Percentiles rank a stretch among this genome's conserved stretches.
phyloP scores from a whole-genome alignment of 2,113 vertebrate genomes.

The Crypturellus undulatus region DNA sequence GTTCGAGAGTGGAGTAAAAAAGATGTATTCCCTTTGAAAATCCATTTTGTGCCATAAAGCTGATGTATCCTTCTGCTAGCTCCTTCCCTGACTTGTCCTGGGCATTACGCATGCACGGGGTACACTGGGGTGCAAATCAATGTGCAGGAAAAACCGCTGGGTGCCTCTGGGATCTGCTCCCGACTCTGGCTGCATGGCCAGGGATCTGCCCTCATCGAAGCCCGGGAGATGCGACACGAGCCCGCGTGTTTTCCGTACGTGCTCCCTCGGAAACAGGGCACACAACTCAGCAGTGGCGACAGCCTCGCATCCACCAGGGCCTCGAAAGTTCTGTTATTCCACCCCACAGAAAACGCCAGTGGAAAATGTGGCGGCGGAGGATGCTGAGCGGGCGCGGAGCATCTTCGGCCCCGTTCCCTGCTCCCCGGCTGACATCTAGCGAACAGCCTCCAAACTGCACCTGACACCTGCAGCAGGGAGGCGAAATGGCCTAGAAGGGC shows the following conservation, averaged over 20 bases:
- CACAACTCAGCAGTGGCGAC: background rate
- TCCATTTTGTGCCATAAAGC: background rate
- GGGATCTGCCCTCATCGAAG: background rate
- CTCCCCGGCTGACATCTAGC: conserved; percentile 63
- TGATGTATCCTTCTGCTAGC: background rate
- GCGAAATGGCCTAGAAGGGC: background rate
- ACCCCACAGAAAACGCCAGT: background rate
- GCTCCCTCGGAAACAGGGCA: background rate
- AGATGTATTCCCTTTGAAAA: background rate
- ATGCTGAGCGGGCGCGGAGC: background rate
- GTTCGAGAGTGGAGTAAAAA: background rate
- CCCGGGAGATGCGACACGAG: background rate
- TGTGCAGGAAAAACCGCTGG: background rate
- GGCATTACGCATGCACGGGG: background rate
- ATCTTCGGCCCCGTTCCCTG: background rate
- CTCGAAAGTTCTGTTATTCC: background rate
- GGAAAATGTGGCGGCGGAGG: background rate
- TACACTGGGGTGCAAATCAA: background rate
- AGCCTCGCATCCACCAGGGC: background rate
- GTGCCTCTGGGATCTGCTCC: background rate
- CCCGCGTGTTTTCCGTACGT: accelerated
- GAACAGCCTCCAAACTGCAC: conserved; percentile 50
- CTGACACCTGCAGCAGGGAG: background rate
- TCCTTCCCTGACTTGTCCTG: background rate
- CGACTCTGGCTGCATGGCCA: background rate